Percentiles rank a stretch among this genome's conserved stretches.
Evolutionary conservation across 2,797 vertebrate species (phyloP).

Genomic region (Pitangus sulphuratus): DNA sequence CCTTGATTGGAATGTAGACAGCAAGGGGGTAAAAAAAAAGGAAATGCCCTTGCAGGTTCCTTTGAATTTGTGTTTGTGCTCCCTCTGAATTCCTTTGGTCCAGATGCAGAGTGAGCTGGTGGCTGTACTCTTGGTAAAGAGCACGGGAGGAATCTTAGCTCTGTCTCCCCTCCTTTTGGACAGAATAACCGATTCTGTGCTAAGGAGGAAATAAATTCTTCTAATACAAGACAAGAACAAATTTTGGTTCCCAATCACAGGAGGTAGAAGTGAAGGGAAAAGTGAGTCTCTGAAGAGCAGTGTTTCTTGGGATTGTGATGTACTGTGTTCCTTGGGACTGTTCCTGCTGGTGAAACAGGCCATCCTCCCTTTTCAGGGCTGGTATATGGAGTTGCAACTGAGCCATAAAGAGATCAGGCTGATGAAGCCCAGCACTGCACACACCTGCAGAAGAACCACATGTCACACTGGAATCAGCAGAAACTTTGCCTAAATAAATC

Average conservation of each 20-base stretch:
- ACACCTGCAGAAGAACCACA: not conserved
- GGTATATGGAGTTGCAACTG: not conserved
- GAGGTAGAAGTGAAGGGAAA: not conserved
- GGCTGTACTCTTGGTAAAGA: not conserved
- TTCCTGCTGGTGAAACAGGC: not conserved
- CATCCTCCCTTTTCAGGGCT: not conserved
- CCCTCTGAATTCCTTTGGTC: not conserved
- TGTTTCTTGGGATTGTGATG: slow-evolving; percentile 22
- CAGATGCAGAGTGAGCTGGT: not conserved
- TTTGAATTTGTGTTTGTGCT: not conserved
- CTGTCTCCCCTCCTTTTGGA: not conserved
- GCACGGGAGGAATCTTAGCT: not conserved
- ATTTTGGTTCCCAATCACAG: not conserved
- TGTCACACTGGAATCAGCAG: not conserved
- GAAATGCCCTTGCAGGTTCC: not conserved
- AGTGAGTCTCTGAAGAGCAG: not conserved
- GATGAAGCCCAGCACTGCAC: not conserved
- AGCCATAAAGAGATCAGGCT: not conserved
- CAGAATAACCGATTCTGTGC: not conserved
- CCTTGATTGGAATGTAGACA: not conserved
- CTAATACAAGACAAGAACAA: not conserved
- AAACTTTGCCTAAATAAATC: not conserved
- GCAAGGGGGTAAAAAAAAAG: not conserved
- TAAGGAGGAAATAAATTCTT: not conserved
- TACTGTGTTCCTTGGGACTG: not conserved